Evolutionary conservation across 2,113 vertebrate genomes (phyloP), one percentile per base, ranked within the genome.

Genomic region (Pollimyrus isidori): DNA sequence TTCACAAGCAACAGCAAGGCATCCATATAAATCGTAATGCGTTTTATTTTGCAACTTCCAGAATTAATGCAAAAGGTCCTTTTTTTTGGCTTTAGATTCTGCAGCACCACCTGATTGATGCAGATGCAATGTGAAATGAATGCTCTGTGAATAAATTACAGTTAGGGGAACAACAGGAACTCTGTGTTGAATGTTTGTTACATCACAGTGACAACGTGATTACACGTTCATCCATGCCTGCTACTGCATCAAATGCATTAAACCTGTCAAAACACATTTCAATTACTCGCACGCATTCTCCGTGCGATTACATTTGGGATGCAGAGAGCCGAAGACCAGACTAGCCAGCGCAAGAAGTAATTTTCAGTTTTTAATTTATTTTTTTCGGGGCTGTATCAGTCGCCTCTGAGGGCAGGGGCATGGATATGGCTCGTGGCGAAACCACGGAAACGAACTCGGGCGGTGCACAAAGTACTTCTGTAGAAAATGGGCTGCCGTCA

Each of bases 401-500:
- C 19, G 89, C 92, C 91, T 69, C 9, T 6, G 90, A 93, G 88
- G 91, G 85, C 85, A 87, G 13, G 26, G 7, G 26, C 26, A 87
- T 53, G 85, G 91, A 92, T 92, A 69, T 49, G 62, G 82, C 87
- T 91, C 39, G 13, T 45, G 30, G 89, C 11, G 2, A 49, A 82
- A 62, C 26, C 46, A 89, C 13, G n/a, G 90, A 89, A 50, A 90
- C 76, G 90, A 84, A 91, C 89, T 90, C 91, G 91, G 92, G 92
- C 89, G 90, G 76, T 86, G 90, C 17, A 62, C 86, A 86, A 82
- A 58, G 85, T 86, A 49, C 91, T 92, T 92, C 88, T 89, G 90
- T 17, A 45, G 89, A 89, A 90, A 92, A 90, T 90, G 90, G 92
- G n/a, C 62, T 92, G 88, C 90, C 89, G 92, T 92, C 91, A 93